Evolutionary conservation across 1,140 invertebrate species (phyloP).

Genomic region (Trachymyrmex cornetzi): DNA sequence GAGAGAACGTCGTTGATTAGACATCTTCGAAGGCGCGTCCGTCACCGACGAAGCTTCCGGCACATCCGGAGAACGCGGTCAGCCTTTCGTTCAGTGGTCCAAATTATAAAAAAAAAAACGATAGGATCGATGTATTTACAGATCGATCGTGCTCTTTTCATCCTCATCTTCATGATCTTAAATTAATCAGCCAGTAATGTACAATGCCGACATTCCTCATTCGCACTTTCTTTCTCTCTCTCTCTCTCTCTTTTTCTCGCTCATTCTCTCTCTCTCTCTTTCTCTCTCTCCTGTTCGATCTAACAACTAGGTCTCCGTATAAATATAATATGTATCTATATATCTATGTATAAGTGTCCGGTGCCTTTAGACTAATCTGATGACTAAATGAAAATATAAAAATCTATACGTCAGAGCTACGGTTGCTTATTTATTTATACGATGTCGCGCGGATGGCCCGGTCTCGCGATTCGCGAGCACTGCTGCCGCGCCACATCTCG

Average conservation of each 20-base stretch:
- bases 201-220: slow-evolving; percentile 25
- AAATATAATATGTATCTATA: slow-evolving; percentile 66
- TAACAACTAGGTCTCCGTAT: slow-evolving; percentile 61
- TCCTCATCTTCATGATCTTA: neutral
- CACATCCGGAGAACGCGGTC: neutral
- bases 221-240: slow-evolving; percentile 8
- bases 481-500: neutral
- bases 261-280: slow-evolving; percentile 5
- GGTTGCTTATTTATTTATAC: slow-evolving; percentile 46
- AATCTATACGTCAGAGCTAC: slow-evolving; percentile 63
- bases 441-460: slow-evolving; percentile 20
- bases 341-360: slow-evolving; percentile 37
- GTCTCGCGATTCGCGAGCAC: slow-evolving; percentile 23
- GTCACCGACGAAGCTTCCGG: neutral
- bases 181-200: slow-evolving; percentile 24
- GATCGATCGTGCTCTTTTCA: slow-evolving; percentile 11
- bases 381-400: slow-evolving; percentile 69
- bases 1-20: neutral
- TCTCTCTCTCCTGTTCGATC: slow-evolving; percentile 13
- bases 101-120: neutral
- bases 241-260: neutral
- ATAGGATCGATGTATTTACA: slow-evolving; percentile 15
- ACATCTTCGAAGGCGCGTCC: neutral
- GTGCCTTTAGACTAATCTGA: slow-evolving; percentile 60
- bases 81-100: neutral